These are phyloP conservation scores for Tachyglossus aculeatus DNA, from an alignment of 2,797 vertebrate genomes.

Conservation along the genomic window DNA sequence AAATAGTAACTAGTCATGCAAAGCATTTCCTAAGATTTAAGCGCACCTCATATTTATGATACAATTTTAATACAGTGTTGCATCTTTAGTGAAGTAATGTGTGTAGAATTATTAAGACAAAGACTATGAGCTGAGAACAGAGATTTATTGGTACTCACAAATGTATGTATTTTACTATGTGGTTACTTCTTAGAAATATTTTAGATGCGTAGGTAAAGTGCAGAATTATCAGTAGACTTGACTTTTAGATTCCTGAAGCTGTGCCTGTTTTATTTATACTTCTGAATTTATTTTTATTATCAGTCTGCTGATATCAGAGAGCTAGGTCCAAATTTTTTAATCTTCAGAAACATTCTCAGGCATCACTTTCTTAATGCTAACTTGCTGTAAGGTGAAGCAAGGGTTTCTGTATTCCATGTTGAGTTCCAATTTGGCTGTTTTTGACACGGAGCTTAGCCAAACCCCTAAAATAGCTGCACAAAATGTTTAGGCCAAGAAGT, in stretches of 20 bases:
- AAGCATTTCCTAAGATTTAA: constrained; percentile 5
- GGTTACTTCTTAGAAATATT: neutral
- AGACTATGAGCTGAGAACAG: neutral
- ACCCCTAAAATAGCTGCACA: neutral
- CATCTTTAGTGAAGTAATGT: neutral
- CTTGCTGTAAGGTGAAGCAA: neutral
- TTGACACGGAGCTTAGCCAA: neutral
- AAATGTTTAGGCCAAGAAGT: neutral
- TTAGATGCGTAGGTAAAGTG: neutral
- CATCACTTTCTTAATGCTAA: neutral
- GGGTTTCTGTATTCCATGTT: neutral
- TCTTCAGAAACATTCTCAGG: neutral
- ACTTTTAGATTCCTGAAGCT: neutral
- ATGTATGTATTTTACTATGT: neutral
- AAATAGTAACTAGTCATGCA: neutral
- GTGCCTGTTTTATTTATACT: neutral
- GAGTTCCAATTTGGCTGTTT: neutral
- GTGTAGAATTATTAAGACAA: neutral
- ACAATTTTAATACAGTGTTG: neutral
- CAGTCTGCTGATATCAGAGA: neutral
- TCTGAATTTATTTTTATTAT: neutral
- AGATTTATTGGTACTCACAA: neutral
- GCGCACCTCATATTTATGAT: neutral
- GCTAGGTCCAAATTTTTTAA: neutral
- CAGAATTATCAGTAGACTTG: neutral